Evolutionary conservation across 2,888 invertebrate genomes (phyloP).

Genomic region (Fragum sueziense): DNA sequence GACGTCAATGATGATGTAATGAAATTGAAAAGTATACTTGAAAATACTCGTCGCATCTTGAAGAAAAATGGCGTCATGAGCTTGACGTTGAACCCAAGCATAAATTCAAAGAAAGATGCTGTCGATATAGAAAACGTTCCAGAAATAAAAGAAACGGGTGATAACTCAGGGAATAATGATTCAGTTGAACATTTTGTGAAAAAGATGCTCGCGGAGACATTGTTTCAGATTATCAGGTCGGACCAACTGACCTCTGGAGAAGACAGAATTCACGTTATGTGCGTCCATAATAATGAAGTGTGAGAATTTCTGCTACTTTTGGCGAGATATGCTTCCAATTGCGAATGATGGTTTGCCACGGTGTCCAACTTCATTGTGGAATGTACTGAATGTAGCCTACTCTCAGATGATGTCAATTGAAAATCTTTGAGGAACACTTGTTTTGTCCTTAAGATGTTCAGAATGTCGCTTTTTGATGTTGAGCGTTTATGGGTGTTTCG

Average conservation of each 20-base stretch:
- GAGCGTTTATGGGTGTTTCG: no score
- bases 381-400: no score
- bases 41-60: not conserved
- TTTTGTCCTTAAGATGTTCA: no score
- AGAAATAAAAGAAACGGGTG: not conserved
- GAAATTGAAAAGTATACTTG: not conserved
- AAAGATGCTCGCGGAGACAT: slow-evolving; percentile 3
- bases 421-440: no score
- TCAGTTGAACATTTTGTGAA: not conserved
- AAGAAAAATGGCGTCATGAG: slow-evolving; percentile 10
- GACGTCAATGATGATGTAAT: slow-evolving; percentile 6
- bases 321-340: no score
- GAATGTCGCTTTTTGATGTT: no score
- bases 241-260: not conserved
- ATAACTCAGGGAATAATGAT: not conserved
- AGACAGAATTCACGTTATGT: slow-evolving; percentile 7
- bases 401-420: no score
- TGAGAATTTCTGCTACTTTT: no score
- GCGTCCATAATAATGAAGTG: not conserved
- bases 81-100: not conserved
- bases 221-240: slow-evolving; percentile 3
- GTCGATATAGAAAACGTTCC: not conserved
- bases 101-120: not conserved
- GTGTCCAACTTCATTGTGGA: no score
- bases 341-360: no score